Conservation (phyloP, 2,113 vertebrate genomes). For the Triplophysa tibetana region DNA sequence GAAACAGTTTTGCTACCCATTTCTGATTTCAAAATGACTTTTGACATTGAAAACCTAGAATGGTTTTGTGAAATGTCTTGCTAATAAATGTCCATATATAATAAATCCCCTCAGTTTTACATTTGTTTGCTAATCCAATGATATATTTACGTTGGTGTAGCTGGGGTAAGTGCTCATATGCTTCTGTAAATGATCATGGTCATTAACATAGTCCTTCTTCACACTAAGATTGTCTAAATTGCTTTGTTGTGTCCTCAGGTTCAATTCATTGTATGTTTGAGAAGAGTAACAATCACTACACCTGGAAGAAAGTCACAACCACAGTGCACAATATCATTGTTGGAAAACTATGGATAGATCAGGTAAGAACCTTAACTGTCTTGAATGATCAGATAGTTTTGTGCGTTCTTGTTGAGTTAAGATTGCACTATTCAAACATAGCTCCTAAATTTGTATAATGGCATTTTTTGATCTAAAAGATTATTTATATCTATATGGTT, state of each 20-base stretch:
- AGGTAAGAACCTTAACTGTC: constrained; percentile 73
- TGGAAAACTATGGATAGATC: constrained; percentile 97
- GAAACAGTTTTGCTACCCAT: too few relatives aligned
- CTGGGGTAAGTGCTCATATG: too few relatives aligned
- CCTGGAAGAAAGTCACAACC: constrained; percentile 97
- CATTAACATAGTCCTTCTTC: not conserved
- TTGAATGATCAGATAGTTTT: too few relatives aligned
- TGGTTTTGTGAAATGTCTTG: too few relatives aligned
- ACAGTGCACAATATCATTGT: constrained; percentile 99
- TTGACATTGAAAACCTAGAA: not conserved
- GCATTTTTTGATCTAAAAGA: not conserved
- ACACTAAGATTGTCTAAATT: not conserved
- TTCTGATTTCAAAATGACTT: too few relatives aligned
- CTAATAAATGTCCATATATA: too few relatives aligned
- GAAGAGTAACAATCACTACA: constrained; percentile 90
- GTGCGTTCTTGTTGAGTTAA: too few relatives aligned
- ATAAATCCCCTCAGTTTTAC: too few relatives aligned
- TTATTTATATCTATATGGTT: not conserved
- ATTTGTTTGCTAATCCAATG: too few relatives aligned
- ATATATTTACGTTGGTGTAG: too few relatives aligned
- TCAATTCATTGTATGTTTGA: constrained; percentile 95
- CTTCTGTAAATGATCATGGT: too few relatives aligned
- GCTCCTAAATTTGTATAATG: not conserved
- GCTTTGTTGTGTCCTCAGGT: constrained; percentile 70
- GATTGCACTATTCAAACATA: not conserved